Evolutionary conservation across 1,140 invertebrate species (phyloP).

Genomic region (Apis dorsata): DNA sequence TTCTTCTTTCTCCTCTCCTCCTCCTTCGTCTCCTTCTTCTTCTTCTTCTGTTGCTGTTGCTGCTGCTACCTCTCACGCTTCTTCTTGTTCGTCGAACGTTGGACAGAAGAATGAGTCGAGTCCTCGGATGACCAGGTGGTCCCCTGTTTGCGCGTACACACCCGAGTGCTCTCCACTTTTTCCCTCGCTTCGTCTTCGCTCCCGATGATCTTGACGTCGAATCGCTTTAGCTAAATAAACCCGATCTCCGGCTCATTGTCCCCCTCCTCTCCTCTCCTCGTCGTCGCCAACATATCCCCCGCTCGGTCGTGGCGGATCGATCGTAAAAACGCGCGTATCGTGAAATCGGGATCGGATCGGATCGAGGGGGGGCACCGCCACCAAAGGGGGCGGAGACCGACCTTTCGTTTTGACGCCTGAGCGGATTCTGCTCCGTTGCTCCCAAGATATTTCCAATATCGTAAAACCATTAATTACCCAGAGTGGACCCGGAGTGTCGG

Average conservation of each 20-base stretch:
- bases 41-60: slow-evolving; percentile 31
- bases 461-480: slow-evolving; percentile 78
- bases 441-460: slow-evolving; percentile 76
- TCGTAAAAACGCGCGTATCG: slow-evolving; percentile 47
- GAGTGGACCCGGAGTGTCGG: slow-evolving; percentile 66
- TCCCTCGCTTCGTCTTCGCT: slow-evolving; percentile 32
- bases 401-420: slow-evolving; percentile 60
- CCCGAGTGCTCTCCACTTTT: slow-evolving; percentile 41
- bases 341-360: slow-evolving; percentile 29
- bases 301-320: slow-evolving; percentile 17
- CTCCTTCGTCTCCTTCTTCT: neutral
- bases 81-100: slow-evolving; percentile 41
- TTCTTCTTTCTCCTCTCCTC: neutral
- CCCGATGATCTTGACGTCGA: slow-evolving; percentile 38
- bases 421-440: slow-evolving; percentile 64
- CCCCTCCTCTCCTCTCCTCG: neutral
- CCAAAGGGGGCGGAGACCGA: slow-evolving; percentile 12
- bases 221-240: slow-evolving; percentile 29
- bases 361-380: slow-evolving; percentile 23
- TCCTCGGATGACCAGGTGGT: slow-evolving; percentile 69
- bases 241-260: neutral
- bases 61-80: slow-evolving; percentile 25
- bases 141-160: slow-evolving; percentile 48
- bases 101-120: slow-evolving; percentile 69
- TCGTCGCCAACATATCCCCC: neutral